Evolutionary conservation across 2,888 invertebrate genomes (phyloP), one percentile per base, ranked within the genome.

Genomic region (Caenorhabditis plicata): DNA sequence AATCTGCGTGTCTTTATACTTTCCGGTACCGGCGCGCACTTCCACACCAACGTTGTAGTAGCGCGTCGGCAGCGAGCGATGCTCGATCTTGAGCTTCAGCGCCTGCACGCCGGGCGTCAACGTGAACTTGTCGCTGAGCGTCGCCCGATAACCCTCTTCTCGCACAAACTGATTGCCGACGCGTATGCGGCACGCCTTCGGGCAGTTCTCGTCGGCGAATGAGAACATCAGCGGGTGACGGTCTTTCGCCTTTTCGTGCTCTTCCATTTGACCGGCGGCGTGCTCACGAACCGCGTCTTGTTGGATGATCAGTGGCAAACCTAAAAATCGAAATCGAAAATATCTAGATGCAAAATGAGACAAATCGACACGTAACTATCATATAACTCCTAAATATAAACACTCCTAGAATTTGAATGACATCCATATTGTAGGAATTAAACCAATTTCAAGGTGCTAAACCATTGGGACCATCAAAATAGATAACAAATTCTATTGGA

Each of bases 191-290:
- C 73, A 74, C 66, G 67, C 60, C 20, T 62, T 49, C 7, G 90
- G 88, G 23, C 88, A 89, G 80, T 92, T 93, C 31, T 88, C 88
- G 82, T 94, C 93, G 3, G 90, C 88, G 83, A 92, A 92, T 46
- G 92, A 90, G 84, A 96, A 96, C 75, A 95, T 87, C 49, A 96
- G 85, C 7, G 96, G 96, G 44, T 90, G 88, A 47, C 92, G 88
- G 86, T 91, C 90, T 69, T 94, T 86, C 11, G 93, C 95, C 73
- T 88, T 86, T 85, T 98, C 96, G 82, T 96, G 92, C 82, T 96
- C 96, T 53, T 88, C 88, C 60, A 62, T 60, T 31, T 88, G 68
- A 22, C 75, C 73, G 0, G 84, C 83, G 1, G 83, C 80, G 35
- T 82, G 81, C 75, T 88, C 51, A 27, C 62, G 62, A 0, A 90